Conservation (phyloP, 2,797 vertebrate genomes). For the Toxotes lorentzi region DNA sequence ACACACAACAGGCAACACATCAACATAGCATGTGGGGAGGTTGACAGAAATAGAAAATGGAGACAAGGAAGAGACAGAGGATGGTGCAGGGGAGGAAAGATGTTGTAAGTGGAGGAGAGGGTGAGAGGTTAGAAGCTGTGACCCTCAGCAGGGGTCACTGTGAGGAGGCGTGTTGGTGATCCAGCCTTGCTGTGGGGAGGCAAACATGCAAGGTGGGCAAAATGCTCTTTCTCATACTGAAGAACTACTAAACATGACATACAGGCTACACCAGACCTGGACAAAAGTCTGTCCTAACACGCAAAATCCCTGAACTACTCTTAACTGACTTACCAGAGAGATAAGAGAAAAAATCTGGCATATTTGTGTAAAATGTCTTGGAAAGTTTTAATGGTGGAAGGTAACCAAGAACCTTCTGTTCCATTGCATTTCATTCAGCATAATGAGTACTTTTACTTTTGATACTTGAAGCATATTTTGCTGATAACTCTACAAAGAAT, state of each 20-base stretch:
- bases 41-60: slow-evolving; percentile 36
- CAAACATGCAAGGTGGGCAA: slow-evolving; percentile 71
- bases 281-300: not conserved
- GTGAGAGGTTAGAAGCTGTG: slow-evolving; percentile 71
- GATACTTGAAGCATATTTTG: not conserved
- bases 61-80: slow-evolving; percentile 38
- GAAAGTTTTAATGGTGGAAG: no score
- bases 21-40: slow-evolving; percentile 67
- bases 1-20: slow-evolving; percentile 81
- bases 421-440: not conserved
- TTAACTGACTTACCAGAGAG: not conserved
- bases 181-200: slow-evolving; percentile 65
- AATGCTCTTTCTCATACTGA: slow-evolving; percentile 46
- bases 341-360: not conserved
- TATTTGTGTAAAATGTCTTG: not conserved
- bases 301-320: not conserved
- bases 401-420: no score
- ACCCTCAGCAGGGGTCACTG: slow-evolving; percentile 34
- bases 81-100: slow-evolving; percentile 47
- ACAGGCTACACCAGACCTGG: not conserved
- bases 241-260: slow-evolving; percentile 11
- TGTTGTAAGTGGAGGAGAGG: slow-evolving; percentile 55
- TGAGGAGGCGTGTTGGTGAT: slow-evolving; percentile 64
- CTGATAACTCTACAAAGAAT: not conserved
- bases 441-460: not conserved